Base-by-base conservation (phyloP, 2,797 vertebrate genomes). In the Podarcis siculus region DNA sequence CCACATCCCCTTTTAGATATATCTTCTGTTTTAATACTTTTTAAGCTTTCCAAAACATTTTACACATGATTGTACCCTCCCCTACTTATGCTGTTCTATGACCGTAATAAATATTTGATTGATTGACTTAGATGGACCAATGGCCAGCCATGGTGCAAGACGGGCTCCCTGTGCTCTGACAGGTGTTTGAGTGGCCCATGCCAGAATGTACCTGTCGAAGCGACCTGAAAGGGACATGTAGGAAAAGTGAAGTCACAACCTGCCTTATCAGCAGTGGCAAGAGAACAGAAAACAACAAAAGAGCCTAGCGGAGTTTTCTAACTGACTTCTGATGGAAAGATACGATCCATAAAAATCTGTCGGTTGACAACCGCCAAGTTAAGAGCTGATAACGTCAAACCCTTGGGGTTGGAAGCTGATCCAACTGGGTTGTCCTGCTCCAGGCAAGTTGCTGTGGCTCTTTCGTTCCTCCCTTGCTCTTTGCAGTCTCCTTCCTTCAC, bases 171-270 rank as follows among this genome's bases (percentile, higher is more conserved):
- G 25, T 2, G 15, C 69, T 42, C 49, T 58, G 23, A 35, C 23
- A 13, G 45, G 23, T 55, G 19, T n/a, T 55, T 69, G 8, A 58
- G 17, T n/a, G 37, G 4, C 17, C 30, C 35, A 7, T 32, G 67
- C 64, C 27, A 71, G 82, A 45, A 42, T 49, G 21, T 45, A 42
- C 89, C 67, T 86, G 10, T 89, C 90, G 86, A 55, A 30, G 55
- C 82, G 80, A 55, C 71, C 45, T 0, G 0, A 75, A 0, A 82
- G 90, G 87, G 90, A 64, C 71, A 49, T 69, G 17, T 79, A 91
- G 91, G 85, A 85, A 90, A 93, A 85, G 81, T 91, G 89, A 92
- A 92, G 92, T 94, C 82, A 75, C 89, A 94, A 83, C 80, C 92
- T 91, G 90, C 94, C 86, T 93, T 94, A 93, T 95, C 93, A 27